Evolutionary conservation across 1,140 invertebrate species (phyloP), one percentile per base, ranked within the genome.

Genomic region (Matsumurasca onukii): DNA sequence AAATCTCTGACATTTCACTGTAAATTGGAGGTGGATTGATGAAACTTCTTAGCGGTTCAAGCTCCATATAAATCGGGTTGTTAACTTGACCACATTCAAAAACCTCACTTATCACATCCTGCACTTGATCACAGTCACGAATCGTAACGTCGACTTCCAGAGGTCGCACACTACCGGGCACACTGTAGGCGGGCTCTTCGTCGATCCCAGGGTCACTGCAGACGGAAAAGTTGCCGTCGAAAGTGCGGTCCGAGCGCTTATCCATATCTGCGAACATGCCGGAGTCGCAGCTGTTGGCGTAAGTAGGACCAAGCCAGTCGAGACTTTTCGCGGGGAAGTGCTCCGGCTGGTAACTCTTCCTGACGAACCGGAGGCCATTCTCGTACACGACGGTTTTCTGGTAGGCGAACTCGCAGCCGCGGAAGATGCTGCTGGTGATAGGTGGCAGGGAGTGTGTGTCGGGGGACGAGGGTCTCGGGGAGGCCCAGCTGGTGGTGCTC

Each of bases 31-130:
- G n/a, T n/a, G n/a, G n/a, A n/a, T n/a, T n/a, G n/a, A n/a, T n/a
- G 22, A 55, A n/a, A 20, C 24, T 55, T 39, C 34, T 45, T 34
- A 31, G 48, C 2, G 51, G 52, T 48, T 67, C 65, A 24, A 68
- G 48, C 48, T 68, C 67, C 64, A 70, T 61, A 48, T 70, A 70
- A 17, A 67, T 62, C 17, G 69, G 64, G 48, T 70, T 70, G 5
- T 70, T 25, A 9, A 25, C 15, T 30, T 62, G 20, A 3, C 12
- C 55, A 5, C 24, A 12, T 27, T 59, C 55, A 12, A 59, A 59
- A n/a, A n/a, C n/a, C n/a, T n/a, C n/a, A n/a, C n/a, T n/a, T 2
- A 27, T 59, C 15, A 2, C 15, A 25, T 59, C 15, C 9, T 22
- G 25, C 9, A 27, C 13, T 2, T 12, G 5, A 27, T 25, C 3